phyloP scores from a whole-genome alignment of 2,113 vertebrate genomes.

The Thamnophis sirtalis region DNA sequence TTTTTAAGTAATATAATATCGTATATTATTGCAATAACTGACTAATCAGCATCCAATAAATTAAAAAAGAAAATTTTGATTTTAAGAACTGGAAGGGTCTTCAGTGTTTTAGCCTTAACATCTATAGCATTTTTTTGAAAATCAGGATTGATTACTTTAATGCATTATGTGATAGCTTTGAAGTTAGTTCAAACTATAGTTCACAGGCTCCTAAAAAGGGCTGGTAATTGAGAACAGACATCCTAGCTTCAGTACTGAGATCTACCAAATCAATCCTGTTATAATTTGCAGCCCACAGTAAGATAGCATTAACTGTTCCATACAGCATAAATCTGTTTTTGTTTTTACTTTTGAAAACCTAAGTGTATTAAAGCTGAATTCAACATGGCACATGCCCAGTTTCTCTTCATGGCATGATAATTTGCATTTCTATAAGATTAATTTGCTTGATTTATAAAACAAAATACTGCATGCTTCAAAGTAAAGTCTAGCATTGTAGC shows the following conservation, averaged over 20 bases:
- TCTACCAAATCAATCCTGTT: neutral
- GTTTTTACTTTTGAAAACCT: neutral
- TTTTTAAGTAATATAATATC: neutral
- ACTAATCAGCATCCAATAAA: neutral
- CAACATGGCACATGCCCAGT: neutral
- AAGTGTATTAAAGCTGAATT: neutral
- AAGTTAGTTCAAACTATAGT: neutral
- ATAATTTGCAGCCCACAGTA: neutral
- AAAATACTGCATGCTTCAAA: neutral
- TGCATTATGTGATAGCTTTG: neutral
- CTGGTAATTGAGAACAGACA: neutral
- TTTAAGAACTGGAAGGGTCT: neutral
- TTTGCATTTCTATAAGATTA: neutral
- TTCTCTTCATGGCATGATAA: neutral
- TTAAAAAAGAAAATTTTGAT: neutral
- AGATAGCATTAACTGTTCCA: neutral
- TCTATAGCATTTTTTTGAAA: neutral
- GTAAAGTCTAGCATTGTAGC: neutral
- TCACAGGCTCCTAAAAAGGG: neutral
- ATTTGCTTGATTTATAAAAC: neutral
- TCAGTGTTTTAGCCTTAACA: neutral
- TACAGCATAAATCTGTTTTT: neutral
- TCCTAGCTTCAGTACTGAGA: neutral
- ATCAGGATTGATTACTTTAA: neutral
- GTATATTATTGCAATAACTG: neutral